These are phyloP conservation scores for Phaetusa simplex DNA, from an alignment of 2,113 vertebrate species.

Conservation along the genomic window DNA sequence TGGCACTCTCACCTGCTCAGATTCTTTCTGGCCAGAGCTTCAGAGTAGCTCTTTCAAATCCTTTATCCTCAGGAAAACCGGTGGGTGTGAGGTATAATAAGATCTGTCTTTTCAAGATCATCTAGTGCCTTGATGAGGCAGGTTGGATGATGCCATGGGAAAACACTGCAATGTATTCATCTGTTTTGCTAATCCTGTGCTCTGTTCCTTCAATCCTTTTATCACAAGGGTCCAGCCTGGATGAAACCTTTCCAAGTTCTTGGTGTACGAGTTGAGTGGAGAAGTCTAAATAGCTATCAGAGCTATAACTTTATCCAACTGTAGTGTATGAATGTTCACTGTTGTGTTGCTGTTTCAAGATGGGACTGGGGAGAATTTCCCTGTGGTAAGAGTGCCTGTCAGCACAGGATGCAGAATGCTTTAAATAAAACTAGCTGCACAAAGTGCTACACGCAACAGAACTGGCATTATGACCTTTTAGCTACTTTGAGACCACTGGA, in stretches of 20 bases:
- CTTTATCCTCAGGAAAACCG: slow-evolving; percentile 38
- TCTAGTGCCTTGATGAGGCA: slow-evolving; percentile 39
- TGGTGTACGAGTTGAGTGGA: neutral
- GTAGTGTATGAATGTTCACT: neutral
- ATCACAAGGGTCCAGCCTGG: slow-evolving; percentile 48
- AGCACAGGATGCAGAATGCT: neutral
- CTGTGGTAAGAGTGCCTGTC: neutral
- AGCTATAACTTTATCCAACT: neutral
- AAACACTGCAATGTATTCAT: slow-evolving; percentile 31
- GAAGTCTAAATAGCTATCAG: neutral
- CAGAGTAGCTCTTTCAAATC: slow-evolving; percentile 33
- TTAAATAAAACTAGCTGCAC: neutral
- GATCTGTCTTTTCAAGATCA: slow-evolving; percentile 31
- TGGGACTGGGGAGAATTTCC: neutral
- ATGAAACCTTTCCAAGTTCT: slow-evolving; percentile 60
- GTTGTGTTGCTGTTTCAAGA: neutral
- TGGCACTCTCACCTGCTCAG: slow-evolving; percentile 30
- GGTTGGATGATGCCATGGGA: slow-evolving; percentile 42
- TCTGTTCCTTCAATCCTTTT: slow-evolving; percentile 56
- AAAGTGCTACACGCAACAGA: neutral
- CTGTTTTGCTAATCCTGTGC: slow-evolving; percentile 32
- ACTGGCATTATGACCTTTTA: neutral
- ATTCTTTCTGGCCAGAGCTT: slow-evolving; percentile 34
- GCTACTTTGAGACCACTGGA: neutral
- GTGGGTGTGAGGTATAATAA: slow-evolving; percentile 3